Evolutionary conservation across 2,113 vertebrate species (phyloP).

Genomic region (Ondatra zibethicus): DNA sequence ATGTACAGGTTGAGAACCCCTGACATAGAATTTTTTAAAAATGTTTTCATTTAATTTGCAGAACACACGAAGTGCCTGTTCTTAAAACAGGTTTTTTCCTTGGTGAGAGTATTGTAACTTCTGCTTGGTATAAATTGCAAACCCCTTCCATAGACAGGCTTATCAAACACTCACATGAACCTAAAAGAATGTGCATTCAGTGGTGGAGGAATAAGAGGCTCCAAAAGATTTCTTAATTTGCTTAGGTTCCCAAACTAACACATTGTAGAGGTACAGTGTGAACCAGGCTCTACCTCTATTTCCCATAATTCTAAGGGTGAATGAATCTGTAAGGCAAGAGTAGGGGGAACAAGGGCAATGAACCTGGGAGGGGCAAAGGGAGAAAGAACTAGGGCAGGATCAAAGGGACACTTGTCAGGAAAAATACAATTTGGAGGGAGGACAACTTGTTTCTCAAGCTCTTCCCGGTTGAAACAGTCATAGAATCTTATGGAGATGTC

Average conservation of each 20-base stretch:
- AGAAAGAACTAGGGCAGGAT: neutral
- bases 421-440: slow-evolving; percentile 42
- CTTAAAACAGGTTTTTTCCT: neutral
- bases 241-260: neutral
- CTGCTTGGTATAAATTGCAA: neutral
- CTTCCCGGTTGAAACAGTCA: slow-evolving; percentile 38
- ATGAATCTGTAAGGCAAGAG: neutral
- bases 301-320: neutral
- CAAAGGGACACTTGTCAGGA: neutral
- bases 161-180: neutral
- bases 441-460: neutral
- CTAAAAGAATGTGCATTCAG: neutral
- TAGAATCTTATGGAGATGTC: slow-evolving; percentile 65
- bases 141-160: neutral
- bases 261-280: neutral
- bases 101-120: neutral
- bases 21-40: neutral
- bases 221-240: neutral
- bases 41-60: neutral
- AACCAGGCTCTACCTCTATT: neutral
- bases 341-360: neutral
- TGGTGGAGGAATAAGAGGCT: neutral
- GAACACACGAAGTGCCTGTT: neutral
- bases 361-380: accelerated
- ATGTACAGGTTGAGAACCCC: neutral